phyloP scores from a whole-genome alignment of 2,888 invertebrate species.

The Bedellia somnulentella region DNA sequence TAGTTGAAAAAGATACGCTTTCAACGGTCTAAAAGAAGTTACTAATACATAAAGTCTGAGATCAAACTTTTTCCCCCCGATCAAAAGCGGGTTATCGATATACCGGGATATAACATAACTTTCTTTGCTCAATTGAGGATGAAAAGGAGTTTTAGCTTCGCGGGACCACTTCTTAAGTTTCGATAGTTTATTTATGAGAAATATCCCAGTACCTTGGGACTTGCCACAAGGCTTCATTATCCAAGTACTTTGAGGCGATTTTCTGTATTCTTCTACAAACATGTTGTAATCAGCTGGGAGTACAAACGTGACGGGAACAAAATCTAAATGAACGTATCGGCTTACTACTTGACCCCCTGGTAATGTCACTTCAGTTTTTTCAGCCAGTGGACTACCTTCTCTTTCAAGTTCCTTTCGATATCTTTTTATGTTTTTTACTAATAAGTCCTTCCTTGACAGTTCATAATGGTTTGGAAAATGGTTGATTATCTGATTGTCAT shows the following conservation, averaged over 20 bases:
- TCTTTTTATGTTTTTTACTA: slow-evolving; percentile 94
- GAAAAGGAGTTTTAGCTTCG: slow-evolving; percentile 83
- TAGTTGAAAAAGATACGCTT: slow-evolving; percentile 88
- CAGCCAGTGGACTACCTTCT: slow-evolving; percentile 84
- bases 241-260: slow-evolving; percentile 94
- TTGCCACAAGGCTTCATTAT: slow-evolving; percentile 97
- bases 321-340: slow-evolving; percentile 82
- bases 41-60: slow-evolving; percentile 89
- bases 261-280: slow-evolving; percentile 95
- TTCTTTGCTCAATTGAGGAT: slow-evolving; percentile 83
- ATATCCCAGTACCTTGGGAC: slow-evolving; percentile 93
- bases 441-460: slow-evolving; percentile 90
- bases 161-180: slow-evolving; percentile 90
- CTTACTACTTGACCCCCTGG: slow-evolving; percentile 66
- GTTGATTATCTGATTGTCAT: slow-evolving; percentile 91
- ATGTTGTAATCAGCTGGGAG: slow-evolving; percentile 95
- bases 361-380: slow-evolving; percentile 60
- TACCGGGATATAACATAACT: slow-evolving; percentile 97
- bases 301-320: slow-evolving; percentile 92
- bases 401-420: slow-evolving; percentile 91
- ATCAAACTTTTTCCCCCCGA: slow-evolving; percentile 96
- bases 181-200: slow-evolving; percentile 91
- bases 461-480: slow-evolving; percentile 97
- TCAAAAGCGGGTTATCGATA: slow-evolving; percentile 91
- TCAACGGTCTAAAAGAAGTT: slow-evolving; percentile 89